These are phyloP conservation scores for Pararge aegeria DNA, from an alignment of 1,140 invertebrate genomes.

Conservation along the genomic window DNA sequence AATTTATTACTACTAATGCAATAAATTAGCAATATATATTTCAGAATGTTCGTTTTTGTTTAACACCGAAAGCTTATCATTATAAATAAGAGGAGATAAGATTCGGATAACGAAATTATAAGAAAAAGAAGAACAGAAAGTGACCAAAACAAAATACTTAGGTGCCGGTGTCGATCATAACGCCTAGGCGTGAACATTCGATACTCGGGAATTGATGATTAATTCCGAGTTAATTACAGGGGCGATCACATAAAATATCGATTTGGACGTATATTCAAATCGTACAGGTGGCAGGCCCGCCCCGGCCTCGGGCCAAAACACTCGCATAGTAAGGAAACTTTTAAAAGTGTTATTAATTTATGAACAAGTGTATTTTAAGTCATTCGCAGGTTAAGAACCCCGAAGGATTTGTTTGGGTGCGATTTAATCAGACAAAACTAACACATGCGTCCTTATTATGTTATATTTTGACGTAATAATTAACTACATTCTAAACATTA, in stretches of 20 bases:
- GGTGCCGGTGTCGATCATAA: slow-evolving; percentile 47
- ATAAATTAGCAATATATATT: too few species aligned
- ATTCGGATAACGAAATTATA: not conserved
- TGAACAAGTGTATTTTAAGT: slow-evolving; percentile 9
- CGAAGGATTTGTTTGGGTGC: slow-evolving; percentile 2
- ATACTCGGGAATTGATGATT: slow-evolving; percentile 51
- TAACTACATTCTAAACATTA: too few species aligned
- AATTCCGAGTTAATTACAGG: slow-evolving; percentile 72
- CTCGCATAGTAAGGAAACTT: slow-evolving; percentile 37
- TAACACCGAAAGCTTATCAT: too few species aligned
- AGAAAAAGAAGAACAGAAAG: not conserved
- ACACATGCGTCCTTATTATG: not conserved
- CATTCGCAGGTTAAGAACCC: slow-evolving; percentile 3
- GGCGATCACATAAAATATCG: slow-evolving; percentile 73
- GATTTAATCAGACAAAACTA: not conserved
- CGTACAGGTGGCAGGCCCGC: slow-evolving; percentile 67
- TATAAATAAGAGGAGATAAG: not conserved
- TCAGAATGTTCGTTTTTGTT: too few species aligned
- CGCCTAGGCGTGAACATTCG: slow-evolving; percentile 64
- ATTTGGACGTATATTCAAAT: slow-evolving; percentile 67
- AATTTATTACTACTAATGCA: too few species aligned
- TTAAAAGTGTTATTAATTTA: slow-evolving; percentile 32
- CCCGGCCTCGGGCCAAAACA: slow-evolving; percentile 55
- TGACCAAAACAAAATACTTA: slow-evolving; percentile 21
- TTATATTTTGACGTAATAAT: too few species aligned